phyloP scores from a whole-genome alignment of 2,888 invertebrate genomes.

The Eupeodes latifasciatus region DNA sequence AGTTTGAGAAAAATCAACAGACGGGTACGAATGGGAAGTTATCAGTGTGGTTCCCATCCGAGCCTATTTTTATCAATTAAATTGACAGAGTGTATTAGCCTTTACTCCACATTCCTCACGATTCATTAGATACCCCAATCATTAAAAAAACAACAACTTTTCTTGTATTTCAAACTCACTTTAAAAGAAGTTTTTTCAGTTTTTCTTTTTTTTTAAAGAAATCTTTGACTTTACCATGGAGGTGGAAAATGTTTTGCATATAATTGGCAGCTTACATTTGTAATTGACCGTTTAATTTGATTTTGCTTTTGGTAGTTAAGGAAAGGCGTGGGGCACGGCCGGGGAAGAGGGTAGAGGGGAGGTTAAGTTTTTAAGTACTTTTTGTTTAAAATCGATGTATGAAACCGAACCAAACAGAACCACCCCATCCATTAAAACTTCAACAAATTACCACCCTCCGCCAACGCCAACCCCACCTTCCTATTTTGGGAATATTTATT shows the following conservation, averaged over 20 bases:
- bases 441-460: background rate
- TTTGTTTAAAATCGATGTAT: slow-evolving; percentile 52
- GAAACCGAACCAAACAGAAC: slow-evolving; percentile 14
- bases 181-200: background rate
- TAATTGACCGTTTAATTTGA: slow-evolving; percentile 49
- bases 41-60: too few species aligned
- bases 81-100: too few species aligned
- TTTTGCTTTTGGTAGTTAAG: slow-evolving; percentile 10
- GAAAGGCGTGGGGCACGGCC: background rate
- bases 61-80: too few species aligned
- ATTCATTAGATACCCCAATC: background rate
- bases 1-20: too few species aligned
- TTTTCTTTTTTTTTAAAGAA: background rate
- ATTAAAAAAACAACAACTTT: background rate
- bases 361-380: slow-evolving; percentile 39
- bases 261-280: slow-evolving; percentile 48
- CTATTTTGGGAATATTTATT: slow-evolving; percentile 50
- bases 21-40: too few species aligned
- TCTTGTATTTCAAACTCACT: background rate
- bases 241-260: slow-evolving; percentile 25
- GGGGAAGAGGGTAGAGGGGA: background rate
- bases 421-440: slow-evolving; percentile 15
- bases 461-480: background rate
- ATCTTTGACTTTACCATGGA: slow-evolving; percentile 3
- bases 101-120: too few species aligned